Evolutionary conservation across 2,797 vertebrate species (phyloP).

Genomic region (Vespertilio murinus): DNA sequence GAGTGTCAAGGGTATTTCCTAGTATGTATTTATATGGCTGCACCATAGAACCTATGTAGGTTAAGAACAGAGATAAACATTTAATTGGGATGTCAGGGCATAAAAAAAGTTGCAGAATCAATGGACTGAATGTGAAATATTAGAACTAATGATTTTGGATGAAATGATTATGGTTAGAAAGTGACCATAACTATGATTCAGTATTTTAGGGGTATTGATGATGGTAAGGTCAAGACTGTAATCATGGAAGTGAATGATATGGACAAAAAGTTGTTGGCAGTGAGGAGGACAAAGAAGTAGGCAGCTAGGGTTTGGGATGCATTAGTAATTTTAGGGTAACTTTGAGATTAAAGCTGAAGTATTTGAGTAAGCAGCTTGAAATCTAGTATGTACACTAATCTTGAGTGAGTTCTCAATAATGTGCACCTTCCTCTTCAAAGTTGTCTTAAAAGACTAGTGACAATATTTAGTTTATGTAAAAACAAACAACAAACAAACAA

Average conservation of each 20-base stretch:
- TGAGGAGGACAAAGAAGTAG: background rate
- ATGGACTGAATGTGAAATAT: background rate
- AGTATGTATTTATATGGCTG: background rate
- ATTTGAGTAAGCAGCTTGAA: background rate
- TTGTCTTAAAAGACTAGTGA: background rate
- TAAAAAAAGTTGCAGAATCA: background rate
- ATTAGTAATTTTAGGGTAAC: background rate
- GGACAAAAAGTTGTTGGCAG: background rate
- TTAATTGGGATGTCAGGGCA: background rate
- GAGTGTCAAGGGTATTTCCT: background rate
- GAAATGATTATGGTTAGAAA: background rate
- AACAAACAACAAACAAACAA: background rate
- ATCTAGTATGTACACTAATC: background rate
- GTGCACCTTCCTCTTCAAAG: background rate
- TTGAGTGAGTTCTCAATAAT: background rate
- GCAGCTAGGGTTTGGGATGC: background rate
- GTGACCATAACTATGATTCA: background rate
- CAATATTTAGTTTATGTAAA: background rate
- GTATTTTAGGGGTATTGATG: background rate
- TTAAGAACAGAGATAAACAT: background rate
- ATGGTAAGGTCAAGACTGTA: background rate
- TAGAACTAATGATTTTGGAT: background rate
- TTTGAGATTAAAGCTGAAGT: background rate
- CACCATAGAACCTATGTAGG: background rate
- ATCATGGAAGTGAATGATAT: background rate